Base-by-base conservation (phyloP, 2,888 invertebrate genomes). In the Trissolcus brochymenae region DNA sequence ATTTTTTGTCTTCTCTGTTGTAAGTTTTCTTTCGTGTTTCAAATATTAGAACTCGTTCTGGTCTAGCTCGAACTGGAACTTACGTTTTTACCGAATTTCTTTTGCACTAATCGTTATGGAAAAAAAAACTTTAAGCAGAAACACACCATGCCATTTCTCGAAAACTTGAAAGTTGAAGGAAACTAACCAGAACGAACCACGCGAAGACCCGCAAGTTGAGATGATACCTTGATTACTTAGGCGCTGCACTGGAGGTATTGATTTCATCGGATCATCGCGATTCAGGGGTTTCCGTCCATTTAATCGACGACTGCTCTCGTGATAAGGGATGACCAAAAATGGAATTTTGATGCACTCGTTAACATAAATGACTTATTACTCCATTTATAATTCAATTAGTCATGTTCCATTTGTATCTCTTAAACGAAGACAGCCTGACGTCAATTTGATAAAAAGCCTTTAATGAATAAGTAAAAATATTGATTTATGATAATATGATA, bases 181-280 rank as follows among this genome's bases (percentile, higher is more conserved):
- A 85, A 85, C 83, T 82, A 85, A 84, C 82, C 82, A 81, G 82
- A 83, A 83, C 83, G 82, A 83, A 84, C 83, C 82, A 79, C 82
- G 82, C 67, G 88, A 88, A 88, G 87, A 85, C 88, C 87, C 81
- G 82, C 88, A 87, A 88, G 88, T 88, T 84, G 86, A 85, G 86
- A 87, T 87, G 88, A 88, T 88, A 87, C 87, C 87, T 86, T 87
- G 88, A 88, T 88, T 88, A 88, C 87, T 88, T 84, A 86, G 86
- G 83, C 83, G 82, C 82, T 81, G 83, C 83, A 82, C 84, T 80
- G 78, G 81, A 85, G 84, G 87, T 88, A 88, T 88, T 88, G 88
- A 88, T 88, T 88, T 86, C 87, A 88, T 87, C 85, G 86, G 84
- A 81, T 84, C 81, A 82, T 82, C 84, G 87, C 86, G 82, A 87